phyloP scores from a whole-genome alignment of 2,797 vertebrate species.

The Chanos chanos region DNA sequence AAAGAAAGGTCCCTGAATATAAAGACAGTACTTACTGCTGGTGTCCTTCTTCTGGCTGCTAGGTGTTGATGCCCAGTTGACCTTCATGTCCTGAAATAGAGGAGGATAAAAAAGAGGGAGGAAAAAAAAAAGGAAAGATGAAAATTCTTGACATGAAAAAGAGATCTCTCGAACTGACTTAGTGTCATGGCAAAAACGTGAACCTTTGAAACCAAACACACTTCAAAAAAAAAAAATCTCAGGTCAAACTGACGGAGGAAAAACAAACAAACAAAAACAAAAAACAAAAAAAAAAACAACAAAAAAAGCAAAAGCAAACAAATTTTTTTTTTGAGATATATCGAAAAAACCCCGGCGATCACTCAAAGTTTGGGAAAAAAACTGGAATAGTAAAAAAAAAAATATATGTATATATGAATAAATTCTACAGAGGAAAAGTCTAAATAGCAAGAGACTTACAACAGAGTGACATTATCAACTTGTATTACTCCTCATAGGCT shows the following conservation, averaged over 20 bases:
- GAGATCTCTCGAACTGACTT: background rate
- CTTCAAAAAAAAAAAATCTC: too few species aligned
- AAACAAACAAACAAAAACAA: background rate
- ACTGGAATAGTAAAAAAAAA: background rate
- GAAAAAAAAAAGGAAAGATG: constrained; percentile 32
- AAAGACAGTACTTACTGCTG: constrained; percentile 86
- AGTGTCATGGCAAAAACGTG: background rate
- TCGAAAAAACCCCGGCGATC: constrained; percentile 5
- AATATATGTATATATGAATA: constrained; percentile 12
- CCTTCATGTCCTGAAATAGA: constrained; percentile 90
- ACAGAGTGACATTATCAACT: constrained; percentile 53
- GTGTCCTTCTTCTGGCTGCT: constrained; percentile 99
- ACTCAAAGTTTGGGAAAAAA: constrained; percentile 25
- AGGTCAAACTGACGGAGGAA: constrained; percentile 1
- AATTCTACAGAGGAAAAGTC: constrained; percentile 36
- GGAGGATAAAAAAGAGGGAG: constrained; percentile 10
- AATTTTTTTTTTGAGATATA: too few species aligned
- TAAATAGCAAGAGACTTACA: constrained; percentile 45
- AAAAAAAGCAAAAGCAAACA: constrained; percentile 6
- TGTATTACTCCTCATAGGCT: constrained; percentile 46
- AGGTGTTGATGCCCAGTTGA: constrained; percentile 99
- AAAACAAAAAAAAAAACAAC: constrained; percentile 3
- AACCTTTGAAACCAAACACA: constrained; percentile 17
- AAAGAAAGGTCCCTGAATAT: too few species aligned
- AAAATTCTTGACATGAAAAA: background rate